Percentiles rank a stretch among this genome's conserved stretches.
These are phyloP conservation scores for Brachylomia viminalis DNA, from an alignment of 2,888 invertebrate species.

Conservation along the genomic window DNA sequence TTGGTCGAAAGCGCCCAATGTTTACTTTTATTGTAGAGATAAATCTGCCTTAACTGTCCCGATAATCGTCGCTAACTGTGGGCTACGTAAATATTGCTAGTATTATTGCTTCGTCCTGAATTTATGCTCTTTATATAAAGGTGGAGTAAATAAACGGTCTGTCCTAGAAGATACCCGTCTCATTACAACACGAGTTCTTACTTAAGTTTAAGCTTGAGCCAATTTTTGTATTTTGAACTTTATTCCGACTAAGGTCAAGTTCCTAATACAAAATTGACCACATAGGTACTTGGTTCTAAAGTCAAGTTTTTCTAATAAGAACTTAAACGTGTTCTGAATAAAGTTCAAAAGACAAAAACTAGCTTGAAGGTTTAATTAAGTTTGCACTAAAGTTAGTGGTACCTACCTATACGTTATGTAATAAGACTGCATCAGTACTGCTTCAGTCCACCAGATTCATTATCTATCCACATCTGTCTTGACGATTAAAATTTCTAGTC, in stretches of 20 bases:
- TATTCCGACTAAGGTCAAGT: not conserved
- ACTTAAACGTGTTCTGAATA: not conserved
- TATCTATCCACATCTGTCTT: not conserved
- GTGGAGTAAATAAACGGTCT: constrained; percentile 24
- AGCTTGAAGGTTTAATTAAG: not conserved
- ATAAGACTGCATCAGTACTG: not conserved
- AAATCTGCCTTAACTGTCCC: constrained; percentile 88
- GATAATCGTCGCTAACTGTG: constrained; percentile 88
- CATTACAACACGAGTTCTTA: not conserved
- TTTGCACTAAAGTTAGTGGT: not conserved
- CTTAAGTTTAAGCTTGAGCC: not conserved
- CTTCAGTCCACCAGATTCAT: not conserved
- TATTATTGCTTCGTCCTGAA: constrained; percentile 56
- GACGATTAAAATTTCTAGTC: not conserved
- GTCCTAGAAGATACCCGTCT: constrained; percentile 11
- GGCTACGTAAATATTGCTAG: constrained; percentile 74
- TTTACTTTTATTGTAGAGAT: constrained; percentile 90
- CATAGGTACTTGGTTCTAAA: not conserved
- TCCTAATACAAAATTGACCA: not conserved
- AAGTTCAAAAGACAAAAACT: not conserved
- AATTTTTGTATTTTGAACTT: not conserved
- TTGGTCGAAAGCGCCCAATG: constrained; percentile 82
- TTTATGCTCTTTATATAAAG: constrained; percentile 51
- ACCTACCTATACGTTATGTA: not conserved
- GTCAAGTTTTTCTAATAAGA: not conserved